Evolutionary conservation across 1,140 invertebrate genomes (phyloP).

Genomic region (Drosophila willistoni): DNA sequence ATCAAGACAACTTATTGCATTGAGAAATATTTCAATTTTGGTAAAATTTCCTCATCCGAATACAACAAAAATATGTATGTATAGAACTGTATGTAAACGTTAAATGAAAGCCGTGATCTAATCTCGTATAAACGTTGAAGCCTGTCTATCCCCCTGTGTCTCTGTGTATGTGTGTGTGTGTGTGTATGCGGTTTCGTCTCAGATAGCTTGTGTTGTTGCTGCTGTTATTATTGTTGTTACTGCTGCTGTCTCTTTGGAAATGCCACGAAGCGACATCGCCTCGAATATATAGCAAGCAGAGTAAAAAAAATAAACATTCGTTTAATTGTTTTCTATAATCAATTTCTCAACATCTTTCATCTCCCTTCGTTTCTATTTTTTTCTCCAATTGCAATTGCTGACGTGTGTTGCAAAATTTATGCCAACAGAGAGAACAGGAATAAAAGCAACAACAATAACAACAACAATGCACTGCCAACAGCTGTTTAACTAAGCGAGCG

Average conservation of each 20-base stretch:
- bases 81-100: background rate
- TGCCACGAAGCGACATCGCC: slow-evolving; percentile 50
- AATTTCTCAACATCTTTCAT: background rate
- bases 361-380: background rate
- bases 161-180: slow-evolving; percentile 21
- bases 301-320: slow-evolving; percentile 4
- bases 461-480: slow-evolving; percentile 45
- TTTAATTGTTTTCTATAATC: slow-evolving; percentile 16
- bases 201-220: slow-evolving; percentile 29
- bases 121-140: slow-evolving; percentile 37
- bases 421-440: slow-evolving; percentile 16
- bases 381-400: slow-evolving; percentile 22
- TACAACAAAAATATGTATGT: background rate
- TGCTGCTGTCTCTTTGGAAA: slow-evolving; percentile 19
- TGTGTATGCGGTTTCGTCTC: slow-evolving; percentile 13
- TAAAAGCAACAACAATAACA: slow-evolving; percentile 55
- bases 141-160: background rate
- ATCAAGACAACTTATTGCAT: no score
- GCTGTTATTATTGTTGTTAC: slow-evolving; percentile 29
- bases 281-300: slow-evolving; percentile 33
- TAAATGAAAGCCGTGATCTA: background rate
- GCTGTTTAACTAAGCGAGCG: slow-evolving; percentile 6
- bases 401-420: slow-evolving; percentile 32
- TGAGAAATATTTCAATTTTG: no score
- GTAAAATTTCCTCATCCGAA: no score